Base-by-base conservation (phyloP, 2,113 vertebrate genomes). In the Eudyptes chrysolophus region DNA sequence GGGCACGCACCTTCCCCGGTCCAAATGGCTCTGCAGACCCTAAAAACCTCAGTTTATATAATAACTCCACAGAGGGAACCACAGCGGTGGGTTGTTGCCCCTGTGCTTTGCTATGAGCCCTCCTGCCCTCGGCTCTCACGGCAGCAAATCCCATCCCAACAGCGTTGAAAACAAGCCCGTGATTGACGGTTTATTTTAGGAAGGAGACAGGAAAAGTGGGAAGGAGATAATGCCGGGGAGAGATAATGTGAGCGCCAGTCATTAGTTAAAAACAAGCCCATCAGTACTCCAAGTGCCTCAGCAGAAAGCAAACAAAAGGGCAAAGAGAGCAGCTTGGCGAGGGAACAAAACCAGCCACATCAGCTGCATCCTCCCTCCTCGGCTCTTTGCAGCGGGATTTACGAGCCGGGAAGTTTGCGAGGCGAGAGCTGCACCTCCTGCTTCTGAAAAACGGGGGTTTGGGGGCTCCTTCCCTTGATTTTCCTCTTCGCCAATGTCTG, bases 231-330 rank as follows among this genome's bases (percentile, higher is more conserved):
- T 52, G 81, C 18, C 6, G 70, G 32, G n/a, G 61, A 36, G 68
- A 89, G 87, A 92, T 77, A 75, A 92, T 2, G 89, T 46, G 87
- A 95, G 92, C 66, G 8, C 44, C 95, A 74, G 92, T 38, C 90
- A 75, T 38, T 65, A 77, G 88, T n/a, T 82, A 34, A 25, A 92
- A 91, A 55, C 70, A 65, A 82, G 74, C 76, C 93, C 88, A 80
- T 96, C 95, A 89, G 92, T 52, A 79, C 81, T 55, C 69, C 72
- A 36, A 93, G 90, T n/a, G 92, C 70, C 52, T 80, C 64, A 19
- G 69, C 58, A 48, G 55, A 60, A 4, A 81, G 95, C 78, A 69
- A 96, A 97, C 90, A 92, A 95, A 97, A 95, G 97, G 97, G 97
- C 96, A 61, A 76, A 81, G 95, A 72, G 92, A 96, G 86, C 93